A percentile compares a stretch with the other conserved stretches of the same genome.
Conservation (phyloP, 2,888 invertebrate genomes). For the Elgonia sp. region DNA sequence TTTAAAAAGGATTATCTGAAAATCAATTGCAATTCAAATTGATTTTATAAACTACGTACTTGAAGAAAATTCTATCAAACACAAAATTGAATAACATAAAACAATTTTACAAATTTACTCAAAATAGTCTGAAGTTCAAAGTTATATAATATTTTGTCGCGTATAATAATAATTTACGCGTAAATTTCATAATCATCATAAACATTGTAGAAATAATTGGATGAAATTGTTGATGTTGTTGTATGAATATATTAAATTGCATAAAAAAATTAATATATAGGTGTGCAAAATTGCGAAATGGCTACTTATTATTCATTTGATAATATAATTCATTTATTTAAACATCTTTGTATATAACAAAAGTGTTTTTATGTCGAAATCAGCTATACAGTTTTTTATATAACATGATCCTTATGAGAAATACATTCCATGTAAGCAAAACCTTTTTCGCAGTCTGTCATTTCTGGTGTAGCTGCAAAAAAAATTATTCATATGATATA, state of each 20-base stretch:
- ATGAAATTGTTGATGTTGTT: not conserved
- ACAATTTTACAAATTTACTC: too few relatives aligned
- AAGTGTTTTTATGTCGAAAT: not conserved
- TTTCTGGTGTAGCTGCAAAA: constrained; percentile 39
- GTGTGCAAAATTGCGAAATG: too few relatives aligned
- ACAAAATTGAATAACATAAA: too few relatives aligned
- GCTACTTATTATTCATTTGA: not conserved
- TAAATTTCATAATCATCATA: constrained; percentile 13
- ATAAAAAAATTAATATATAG: not conserved
- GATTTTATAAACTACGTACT: too few relatives aligned
- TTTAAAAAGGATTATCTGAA: too few relatives aligned
- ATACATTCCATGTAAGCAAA: constrained; percentile 34
- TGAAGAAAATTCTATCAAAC: too few relatives aligned
- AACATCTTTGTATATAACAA: not conserved
- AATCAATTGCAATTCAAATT: too few relatives aligned
- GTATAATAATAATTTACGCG: constrained; percentile 19
- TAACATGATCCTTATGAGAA: constrained; percentile 39
- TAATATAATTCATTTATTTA: constrained; percentile 6
- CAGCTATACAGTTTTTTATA: not conserved
- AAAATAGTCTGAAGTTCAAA: too few relatives aligned
- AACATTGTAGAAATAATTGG: constrained; percentile 1
- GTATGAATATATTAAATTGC: not conserved
- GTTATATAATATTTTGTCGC: too few relatives aligned
- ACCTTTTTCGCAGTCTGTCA: constrained; percentile 46
- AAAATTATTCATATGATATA: not conserved